Evolutionary conservation across 2,797 vertebrate species (phyloP).

Genomic region (Buceros bicornis): DNA sequence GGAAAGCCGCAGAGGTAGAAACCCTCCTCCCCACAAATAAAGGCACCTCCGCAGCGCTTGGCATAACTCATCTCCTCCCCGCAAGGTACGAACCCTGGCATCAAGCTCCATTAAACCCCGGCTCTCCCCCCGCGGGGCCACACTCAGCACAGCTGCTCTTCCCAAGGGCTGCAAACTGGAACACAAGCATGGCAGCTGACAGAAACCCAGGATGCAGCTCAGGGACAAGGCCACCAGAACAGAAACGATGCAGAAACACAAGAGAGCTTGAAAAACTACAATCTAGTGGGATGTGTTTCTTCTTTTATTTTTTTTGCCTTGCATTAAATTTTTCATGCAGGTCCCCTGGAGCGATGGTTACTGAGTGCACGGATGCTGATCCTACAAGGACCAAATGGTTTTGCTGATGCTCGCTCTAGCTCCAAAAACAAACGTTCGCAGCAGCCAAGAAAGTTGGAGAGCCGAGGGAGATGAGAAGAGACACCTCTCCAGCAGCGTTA

Average conservation of each 20-base stretch:
- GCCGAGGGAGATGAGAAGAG: not conserved
- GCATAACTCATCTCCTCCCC: not conserved
- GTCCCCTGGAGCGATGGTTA: fast-evolving
- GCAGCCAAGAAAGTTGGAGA: not conserved
- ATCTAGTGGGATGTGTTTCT: no score
- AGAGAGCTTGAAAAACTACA: not conserved
- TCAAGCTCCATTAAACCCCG: conserved; percentile 56
- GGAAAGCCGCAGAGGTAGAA: not conserved
- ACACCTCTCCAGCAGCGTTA: not conserved
- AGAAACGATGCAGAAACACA: not conserved
- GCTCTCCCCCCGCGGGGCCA: not conserved
- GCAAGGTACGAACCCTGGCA: conserved; percentile 1
- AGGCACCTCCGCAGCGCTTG: fast-evolving
- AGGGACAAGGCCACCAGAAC: not conserved
- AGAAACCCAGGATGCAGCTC: not conserved
- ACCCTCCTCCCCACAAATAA: not conserved
- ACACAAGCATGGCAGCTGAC: not conserved
- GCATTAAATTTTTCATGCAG: not conserved
- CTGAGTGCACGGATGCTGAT: fast-evolving
- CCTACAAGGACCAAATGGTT: not conserved
- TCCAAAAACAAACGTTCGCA: not conserved
- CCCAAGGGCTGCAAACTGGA: not conserved
- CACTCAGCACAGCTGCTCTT: not conserved
- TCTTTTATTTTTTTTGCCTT: not conserved
- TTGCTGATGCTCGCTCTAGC: not conserved